Base-by-base conservation (phyloP, 1,140 invertebrate genomes). In the Delia radicum region DNA sequence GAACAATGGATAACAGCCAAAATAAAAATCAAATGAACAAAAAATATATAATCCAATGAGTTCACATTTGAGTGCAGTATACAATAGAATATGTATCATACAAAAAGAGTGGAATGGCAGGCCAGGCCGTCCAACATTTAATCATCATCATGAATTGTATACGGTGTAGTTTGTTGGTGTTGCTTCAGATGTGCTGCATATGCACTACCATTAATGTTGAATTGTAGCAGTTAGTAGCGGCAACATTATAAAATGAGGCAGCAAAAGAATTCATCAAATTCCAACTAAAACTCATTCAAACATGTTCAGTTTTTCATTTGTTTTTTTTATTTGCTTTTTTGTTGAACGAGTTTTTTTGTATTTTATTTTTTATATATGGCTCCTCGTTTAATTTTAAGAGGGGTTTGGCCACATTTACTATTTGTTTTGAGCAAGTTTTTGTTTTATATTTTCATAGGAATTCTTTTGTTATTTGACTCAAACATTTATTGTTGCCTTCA, bases 1-100 rank as follows among this genome's bases (percentile, higher is more conserved):
- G 48, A 55, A 33, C 65, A n/a, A 69, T 31, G 15, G 24, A 69
- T 65, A 65, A 13, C 65, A 69, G 29, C 65, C 65, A 37, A 33
- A 31, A 69, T 33, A 55, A 15, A 55, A 5, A 21, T 6, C 18
- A 21, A 55, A 55, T 21, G 18, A 21, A 55, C 18, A 55, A 55
- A 18, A 55, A 18, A 55, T 24, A 7, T 18, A 55, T 21, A 7
- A 21, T 33, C 31, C 31, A 55, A 18, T 55, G 46, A 55, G 21
- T 55, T 15, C n/a, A 55, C n/a, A 55, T 21, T 55, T 55, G 48
- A 55, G 48, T 55, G 37, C n/a, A 24, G 8, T 55, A 2, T 55
- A 24, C 0, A 18, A 7, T 55, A 7, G n/a, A 21, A 21, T 6
- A 21, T 8, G 8, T 55, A 55, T 7, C 46, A 21, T 21, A 55